A percentile compares a stretch with the other conserved stretches of the same genome.
phyloP scores from a whole-genome alignment of 2,888 invertebrate genomes.

The Aspidiotus rigidus region DNA sequence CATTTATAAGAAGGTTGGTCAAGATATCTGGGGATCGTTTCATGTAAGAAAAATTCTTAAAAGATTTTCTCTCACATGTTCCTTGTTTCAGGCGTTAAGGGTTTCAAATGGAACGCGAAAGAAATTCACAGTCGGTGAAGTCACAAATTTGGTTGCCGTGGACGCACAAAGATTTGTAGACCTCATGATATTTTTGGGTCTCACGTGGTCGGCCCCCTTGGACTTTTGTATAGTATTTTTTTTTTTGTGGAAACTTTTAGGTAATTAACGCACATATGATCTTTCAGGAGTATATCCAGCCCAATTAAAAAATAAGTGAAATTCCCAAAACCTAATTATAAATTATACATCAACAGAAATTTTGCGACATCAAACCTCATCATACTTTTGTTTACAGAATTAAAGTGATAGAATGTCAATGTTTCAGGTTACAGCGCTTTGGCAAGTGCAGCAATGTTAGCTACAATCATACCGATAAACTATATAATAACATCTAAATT shows the following conservation, averaged over 20 bases:
- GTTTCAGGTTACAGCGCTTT: conserved; percentile 48
- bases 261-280: conserved; percentile 36
- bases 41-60: too few relatives aligned
- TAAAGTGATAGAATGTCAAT: not conserved
- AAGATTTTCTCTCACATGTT: too few relatives aligned
- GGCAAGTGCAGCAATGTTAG: too few relatives aligned
- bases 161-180: conserved; percentile 47
- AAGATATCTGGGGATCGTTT: too few relatives aligned
- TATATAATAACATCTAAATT: too few relatives aligned
- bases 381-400: too few relatives aligned
- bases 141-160: conserved; percentile 48
- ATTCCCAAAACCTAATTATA: too few relatives aligned
- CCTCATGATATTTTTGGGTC: conserved; percentile 45
- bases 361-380: too few relatives aligned
- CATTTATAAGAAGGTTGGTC: conserved; percentile 47
- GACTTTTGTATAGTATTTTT: conserved; percentile 51
- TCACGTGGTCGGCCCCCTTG: conserved; percentile 48
- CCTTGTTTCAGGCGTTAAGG: conserved; percentile 40
- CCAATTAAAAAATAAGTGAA: too few relatives aligned
- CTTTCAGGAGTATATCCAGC: too few relatives aligned
- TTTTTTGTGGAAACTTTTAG: conserved; percentile 45
- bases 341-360: too few relatives aligned
- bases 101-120: conserved; percentile 44
- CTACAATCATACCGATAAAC: too few relatives aligned
- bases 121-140: conserved; percentile 46